Base-by-base conservation (phyloP, 2,888 invertebrate genomes). In the Odontothrips loti region DNA sequence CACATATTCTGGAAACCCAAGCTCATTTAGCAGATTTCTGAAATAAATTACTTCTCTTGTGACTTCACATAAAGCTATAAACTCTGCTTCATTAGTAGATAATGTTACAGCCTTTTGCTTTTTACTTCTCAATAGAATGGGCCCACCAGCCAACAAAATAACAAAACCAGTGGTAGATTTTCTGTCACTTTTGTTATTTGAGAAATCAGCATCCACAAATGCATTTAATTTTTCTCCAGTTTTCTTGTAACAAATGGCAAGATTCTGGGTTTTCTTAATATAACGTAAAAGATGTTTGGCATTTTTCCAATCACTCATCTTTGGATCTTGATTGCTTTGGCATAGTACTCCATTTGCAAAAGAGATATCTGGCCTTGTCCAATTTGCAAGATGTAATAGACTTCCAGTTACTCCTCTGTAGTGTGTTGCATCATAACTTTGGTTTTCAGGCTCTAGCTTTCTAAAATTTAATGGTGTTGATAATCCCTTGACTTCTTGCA, bases 151-250 rank as follows among this genome's bases (percentile, higher is more conserved):
- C 9, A 68, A 23, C 9, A 23, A 23, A 9, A 23, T 68, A 8
- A 68, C 23, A 11, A 68, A 68, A 27, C 85, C 85, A 12, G 83
- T 83, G n/a, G 82, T 84, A 0, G 85, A 85, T 29, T 84, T 83
- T 27, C 84, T 43, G n/a, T 84, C 82, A 20, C 79, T 80, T 11
- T 79, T 68, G 48, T 83, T 83, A 27, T 82, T 83, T 3, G 23
- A 4, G 8, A 0, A 23, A 3, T 68, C 68, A 10, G 68, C n/a
- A 4, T 68, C 68, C 8, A 23, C 68, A 68, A 9, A 68, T 20
- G 27, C 23, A 11, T 23, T 2, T 9, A 68, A 9, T 1, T 0
- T 4, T 23, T 9, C 23, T n/a, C 23, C 23, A 1, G 23, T 23
- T 23, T 23, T 68, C 27, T 23, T 23, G 23, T 10, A 68, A 23